Evolutionary conservation across 2,797 vertebrate genomes (phyloP).

Genomic region (Anguilla obscura): DNA sequence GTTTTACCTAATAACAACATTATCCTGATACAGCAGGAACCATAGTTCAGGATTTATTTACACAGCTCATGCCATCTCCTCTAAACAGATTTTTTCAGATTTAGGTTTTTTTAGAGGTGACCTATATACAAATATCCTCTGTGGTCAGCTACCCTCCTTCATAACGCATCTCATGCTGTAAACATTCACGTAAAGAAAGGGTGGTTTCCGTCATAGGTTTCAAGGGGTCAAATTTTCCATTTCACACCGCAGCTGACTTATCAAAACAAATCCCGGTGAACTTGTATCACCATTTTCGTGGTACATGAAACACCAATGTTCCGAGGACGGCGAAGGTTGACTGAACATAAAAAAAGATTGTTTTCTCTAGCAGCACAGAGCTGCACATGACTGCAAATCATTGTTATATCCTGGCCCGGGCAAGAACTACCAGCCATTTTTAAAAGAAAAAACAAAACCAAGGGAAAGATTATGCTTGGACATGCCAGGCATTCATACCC

Average conservation of each 20-base stretch:
- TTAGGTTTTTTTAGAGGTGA: background rate
- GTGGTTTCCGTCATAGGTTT: background rate
- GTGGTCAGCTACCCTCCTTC: background rate
- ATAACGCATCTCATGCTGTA: background rate
- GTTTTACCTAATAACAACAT: background rate
- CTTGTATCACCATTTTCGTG: background rate
- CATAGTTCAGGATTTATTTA: background rate
- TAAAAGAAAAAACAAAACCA: background rate
- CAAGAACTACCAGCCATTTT: background rate
- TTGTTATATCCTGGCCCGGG: background rate
- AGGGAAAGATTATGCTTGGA: background rate
- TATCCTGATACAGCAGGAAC: background rate
- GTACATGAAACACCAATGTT: background rate
- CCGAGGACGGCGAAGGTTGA: background rate
- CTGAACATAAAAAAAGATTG: background rate
- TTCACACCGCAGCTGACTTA: background rate
- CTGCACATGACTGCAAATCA: background rate
- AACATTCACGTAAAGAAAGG: background rate
- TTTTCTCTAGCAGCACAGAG: constrained; percentile 22
- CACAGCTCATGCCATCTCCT: background rate
- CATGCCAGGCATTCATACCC: background rate
- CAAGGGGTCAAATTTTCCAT: background rate
- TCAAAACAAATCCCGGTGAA: background rate
- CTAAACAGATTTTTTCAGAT: background rate
- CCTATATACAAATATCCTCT: background rate